Conservation (phyloP, 2,113 vertebrate genomes). For the Oryzias curvinotus region DNA sequence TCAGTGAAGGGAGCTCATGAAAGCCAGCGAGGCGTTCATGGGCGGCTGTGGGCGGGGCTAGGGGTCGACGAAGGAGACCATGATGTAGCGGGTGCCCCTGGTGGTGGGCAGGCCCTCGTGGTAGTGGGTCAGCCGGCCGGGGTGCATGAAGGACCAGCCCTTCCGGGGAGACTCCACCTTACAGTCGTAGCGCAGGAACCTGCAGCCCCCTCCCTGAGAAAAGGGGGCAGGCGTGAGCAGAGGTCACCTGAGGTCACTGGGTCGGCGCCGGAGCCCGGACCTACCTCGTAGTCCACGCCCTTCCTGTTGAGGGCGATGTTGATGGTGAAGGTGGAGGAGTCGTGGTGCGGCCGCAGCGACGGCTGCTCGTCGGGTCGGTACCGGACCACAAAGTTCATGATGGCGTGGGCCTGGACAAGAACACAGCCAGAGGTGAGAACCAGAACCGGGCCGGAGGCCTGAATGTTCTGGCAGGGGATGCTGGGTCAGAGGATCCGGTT, state of each 20-base stretch:
- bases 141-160: conserved; percentile 90
- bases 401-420: conserved; percentile 76
- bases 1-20: background rate
- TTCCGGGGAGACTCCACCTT: conserved; percentile 82
- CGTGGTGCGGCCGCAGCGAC: conserved; percentile 84
- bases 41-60: background rate
- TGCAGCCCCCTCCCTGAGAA: conserved; percentile 85
- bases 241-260: background rate
- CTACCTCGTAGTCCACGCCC: conserved; percentile 80
- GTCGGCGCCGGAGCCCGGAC: background rate
- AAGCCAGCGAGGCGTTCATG: conserved; percentile 1
- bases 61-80: conserved; percentile 91
- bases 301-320: conserved; percentile 87
- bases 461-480: background rate
- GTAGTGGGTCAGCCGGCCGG: conserved; percentile 88
- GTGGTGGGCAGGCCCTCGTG: conserved; percentile 89
- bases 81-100: conserved; percentile 86
- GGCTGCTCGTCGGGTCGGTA: conserved; percentile 89
- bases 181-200: conserved; percentile 86
- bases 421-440: too few species aligned
- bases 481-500: background rate
- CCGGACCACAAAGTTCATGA: conserved; percentile 94
- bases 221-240: background rate
- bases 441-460: background rate
- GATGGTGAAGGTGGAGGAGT: conserved; percentile 89